These are phyloP conservation scores for Eupristina koningsbergeri DNA, from an alignment of 1,140 invertebrate species.

Conservation along the genomic window DNA sequence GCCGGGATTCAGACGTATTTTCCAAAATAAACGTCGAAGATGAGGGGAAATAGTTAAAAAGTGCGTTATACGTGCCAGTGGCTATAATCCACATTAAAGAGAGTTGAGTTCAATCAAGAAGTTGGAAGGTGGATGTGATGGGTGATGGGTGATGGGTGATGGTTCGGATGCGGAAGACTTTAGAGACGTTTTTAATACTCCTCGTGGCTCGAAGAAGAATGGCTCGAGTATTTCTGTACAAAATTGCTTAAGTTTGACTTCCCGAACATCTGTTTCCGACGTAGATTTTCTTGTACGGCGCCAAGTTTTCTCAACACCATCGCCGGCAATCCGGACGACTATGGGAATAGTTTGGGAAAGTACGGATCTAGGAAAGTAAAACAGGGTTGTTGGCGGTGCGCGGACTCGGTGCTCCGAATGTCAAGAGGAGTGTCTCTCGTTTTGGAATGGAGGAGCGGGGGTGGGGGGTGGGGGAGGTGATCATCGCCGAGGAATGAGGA, in stretches of 20 bases:
- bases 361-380: neutral
- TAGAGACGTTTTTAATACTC: neutral
- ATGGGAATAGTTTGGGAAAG: neutral
- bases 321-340: neutral
- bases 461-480: too few species aligned
- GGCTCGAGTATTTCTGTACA: neutral
- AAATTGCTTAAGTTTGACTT: conserved; percentile 10
- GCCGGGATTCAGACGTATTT: too few species aligned
- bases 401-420: neutral
- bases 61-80: neutral
- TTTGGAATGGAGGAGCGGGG: too few species aligned
- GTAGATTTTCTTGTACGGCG: neutral
- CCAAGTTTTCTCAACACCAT: neutral
- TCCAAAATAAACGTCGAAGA: too few species aligned
- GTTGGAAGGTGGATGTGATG: neutral
- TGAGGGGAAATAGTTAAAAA: neutral
- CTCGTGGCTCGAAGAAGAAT: neutral
- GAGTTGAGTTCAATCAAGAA: neutral
- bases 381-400: neutral
- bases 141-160: neutral
- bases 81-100: neutral
- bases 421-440: too few species aligned
- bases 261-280: neutral
- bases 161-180: neutral
- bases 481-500: neutral